A percentile compares a stretch with the other conserved stretches of the same genome.
Conservation (phyloP, 1,140 invertebrate species). For the Cydia strobilella region DNA sequence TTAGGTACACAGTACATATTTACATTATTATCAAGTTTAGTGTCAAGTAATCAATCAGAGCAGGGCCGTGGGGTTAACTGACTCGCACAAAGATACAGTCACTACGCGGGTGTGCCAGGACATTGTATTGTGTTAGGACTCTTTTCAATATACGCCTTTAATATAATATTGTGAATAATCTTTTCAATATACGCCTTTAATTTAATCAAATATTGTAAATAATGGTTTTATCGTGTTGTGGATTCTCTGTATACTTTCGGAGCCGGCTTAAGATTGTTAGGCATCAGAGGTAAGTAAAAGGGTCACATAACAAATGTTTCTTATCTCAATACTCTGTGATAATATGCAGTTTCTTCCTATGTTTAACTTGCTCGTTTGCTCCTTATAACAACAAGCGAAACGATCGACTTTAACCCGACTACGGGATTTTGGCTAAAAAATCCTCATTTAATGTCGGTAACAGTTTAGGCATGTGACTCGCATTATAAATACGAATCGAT, state of each 20-base stretch:
- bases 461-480: too few species aligned
- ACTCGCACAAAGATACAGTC: background rate
- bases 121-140: background rate
- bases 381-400: too few species aligned
- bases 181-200: background rate
- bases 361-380: too few species aligned
- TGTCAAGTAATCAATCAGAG: conserved; percentile 13
- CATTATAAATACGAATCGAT: too few species aligned
- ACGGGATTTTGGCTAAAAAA: background rate
- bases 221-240: conserved; percentile 55
- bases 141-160: background rate
- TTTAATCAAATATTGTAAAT: conserved; percentile 26
- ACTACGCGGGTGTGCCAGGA: background rate
- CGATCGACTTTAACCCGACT: too few species aligned
- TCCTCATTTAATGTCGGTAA: too few species aligned
- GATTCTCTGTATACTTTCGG: conserved; percentile 50
- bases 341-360: too few species aligned
- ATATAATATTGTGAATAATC: conserved; percentile 39
- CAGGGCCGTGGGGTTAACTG: background rate
- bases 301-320: background rate
- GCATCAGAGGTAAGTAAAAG: conserved; percentile 56
- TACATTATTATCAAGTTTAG: background rate
- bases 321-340: too few species aligned
- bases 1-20: background rate
- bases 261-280: conserved; percentile 53